Evolutionary conservation across 2,797 vertebrate species (phyloP), one percentile per base, ranked within the genome.

Genomic region (Acestrorhynchus altus): DNA sequence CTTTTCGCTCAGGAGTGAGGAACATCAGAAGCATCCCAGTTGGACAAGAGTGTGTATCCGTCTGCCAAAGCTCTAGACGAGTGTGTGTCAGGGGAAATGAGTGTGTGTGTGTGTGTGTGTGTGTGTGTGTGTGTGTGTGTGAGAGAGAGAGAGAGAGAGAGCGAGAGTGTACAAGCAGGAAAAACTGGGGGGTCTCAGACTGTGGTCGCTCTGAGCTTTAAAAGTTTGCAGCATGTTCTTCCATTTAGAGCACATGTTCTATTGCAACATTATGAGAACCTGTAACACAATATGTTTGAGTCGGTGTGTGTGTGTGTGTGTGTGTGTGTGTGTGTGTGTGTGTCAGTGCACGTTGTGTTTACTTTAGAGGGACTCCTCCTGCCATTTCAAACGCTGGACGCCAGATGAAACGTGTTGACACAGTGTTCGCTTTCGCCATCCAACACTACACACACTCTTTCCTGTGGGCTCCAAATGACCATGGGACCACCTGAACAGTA

Each of bases 401-500:
- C 83, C 84, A 87, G 84, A 86, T 86, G 77, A 87, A 87, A 86
- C 83, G 81, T 88, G 82, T 87, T 88, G 86, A 90, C 83, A 84
- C 87, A 86, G 68, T 71, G 77, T 85, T 87, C 80, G 72, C 82
- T 76, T 87, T 78, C 85, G 39, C 76, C 78, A 82, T 85, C 84
- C 70, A 73, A 76, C 60, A 24, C 52, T 56, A 22, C 52, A 56
- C 52, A 56, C 52, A 56, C 65, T 76, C 61, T 86, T 87, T 89
- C 81, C 83, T 81, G 86, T 84, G 77, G 71, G 69, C 78, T 87
- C 77, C 84, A 85, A 85, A 82, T 87, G 83, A 86, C 83, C 77
- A 65, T 75, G 84, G 83, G 82, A 92, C 88, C 90, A 92, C 91
- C 90, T 93, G 88, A 91, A 87, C 75, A 57, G 78, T 46, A 56